Percentiles rank a stretch among this genome's conserved stretches.
These are phyloP conservation scores for Cerceris ruficornis DNA, from an alignment of 2,888 invertebrate genomes.

Conservation along the genomic window DNA sequence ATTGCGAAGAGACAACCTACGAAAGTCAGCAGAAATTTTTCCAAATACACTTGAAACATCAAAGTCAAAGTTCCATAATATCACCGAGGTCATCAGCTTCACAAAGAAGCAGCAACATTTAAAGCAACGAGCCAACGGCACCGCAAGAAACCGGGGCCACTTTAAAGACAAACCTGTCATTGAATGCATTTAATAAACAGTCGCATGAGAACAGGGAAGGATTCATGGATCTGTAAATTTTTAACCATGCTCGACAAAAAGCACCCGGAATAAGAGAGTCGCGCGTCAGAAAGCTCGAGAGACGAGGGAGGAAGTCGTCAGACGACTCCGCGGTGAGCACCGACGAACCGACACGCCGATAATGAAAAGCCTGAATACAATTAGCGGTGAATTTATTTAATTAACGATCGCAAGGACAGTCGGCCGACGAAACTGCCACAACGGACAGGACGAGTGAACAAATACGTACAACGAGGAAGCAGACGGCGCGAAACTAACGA, in stretches of 20 bases:
- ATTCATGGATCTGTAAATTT: slow-evolving; percentile 31
- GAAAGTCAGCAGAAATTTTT: too few species aligned
- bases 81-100: too few species aligned
- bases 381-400: slow-evolving; percentile 71
- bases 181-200: neutral
- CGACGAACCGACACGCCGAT: slow-evolving; percentile 45
- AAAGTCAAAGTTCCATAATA: too few species aligned
- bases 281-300: slow-evolving; percentile 30
- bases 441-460: slow-evolving; percentile 43
- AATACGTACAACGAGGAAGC: slow-evolving; percentile 53
- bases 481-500: slow-evolving; percentile 74
- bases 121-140: too few species aligned
- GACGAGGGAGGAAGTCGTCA: slow-evolving; percentile 16
- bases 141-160: too few species aligned
- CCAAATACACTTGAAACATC: too few species aligned
- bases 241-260: slow-evolving; percentile 15
- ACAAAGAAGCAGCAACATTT: too few species aligned
- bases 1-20: too few species aligned
- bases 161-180: too few species aligned
- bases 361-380: slow-evolving; percentile 64
- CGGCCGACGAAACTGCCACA: slow-evolving; percentile 36
- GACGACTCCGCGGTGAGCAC: slow-evolving; percentile 29
- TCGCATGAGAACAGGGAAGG: neutral
- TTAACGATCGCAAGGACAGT: slow-evolving; percentile 60
- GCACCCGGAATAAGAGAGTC: slow-evolving; percentile 1